Conservation (phyloP, 2,113 vertebrate genomes). For the Dasypus novemcinctus region DNA sequence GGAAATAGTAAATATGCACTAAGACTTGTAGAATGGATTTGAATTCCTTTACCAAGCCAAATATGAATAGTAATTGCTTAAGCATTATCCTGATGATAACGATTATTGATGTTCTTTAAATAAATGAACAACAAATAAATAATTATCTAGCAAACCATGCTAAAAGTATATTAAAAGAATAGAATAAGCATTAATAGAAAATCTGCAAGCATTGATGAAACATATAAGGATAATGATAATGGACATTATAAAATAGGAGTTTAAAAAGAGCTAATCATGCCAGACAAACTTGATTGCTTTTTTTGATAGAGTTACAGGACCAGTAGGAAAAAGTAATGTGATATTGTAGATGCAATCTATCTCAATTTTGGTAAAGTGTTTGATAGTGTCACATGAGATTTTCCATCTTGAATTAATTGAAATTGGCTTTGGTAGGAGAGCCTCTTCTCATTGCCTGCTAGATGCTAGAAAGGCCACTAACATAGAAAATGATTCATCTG, state of each 20-base stretch:
- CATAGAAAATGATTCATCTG: not conserved
- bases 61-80: constrained; percentile 60
- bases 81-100: constrained; percentile 64
- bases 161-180: constrained; percentile 51
- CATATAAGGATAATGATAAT: constrained; percentile 63
- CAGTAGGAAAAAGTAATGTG: constrained; percentile 70
- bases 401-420: constrained; percentile 74
- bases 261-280: constrained; percentile 65
- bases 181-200: constrained; percentile 68
- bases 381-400: constrained; percentile 75
- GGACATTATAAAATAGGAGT: constrained; percentile 68
- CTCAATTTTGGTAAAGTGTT: constrained; percentile 73
- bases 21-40: constrained; percentile 60
- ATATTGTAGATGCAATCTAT: constrained; percentile 73
- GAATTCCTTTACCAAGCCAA: constrained; percentile 54
- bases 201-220: constrained; percentile 33
- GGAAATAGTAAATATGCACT: constrained; percentile 65
- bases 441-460: constrained; percentile 26
- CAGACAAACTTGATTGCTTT: constrained; percentile 70
- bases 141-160: constrained; percentile 45
- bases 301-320: constrained; percentile 68
- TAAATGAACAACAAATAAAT: constrained; percentile 27
- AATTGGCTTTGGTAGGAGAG: constrained; percentile 58
- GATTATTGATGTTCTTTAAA: constrained; percentile 61
- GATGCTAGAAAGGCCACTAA: not conserved